phyloP scores from a whole-genome alignment of 2,113 vertebrate genomes.

The Coreoperca whiteheadi region DNA sequence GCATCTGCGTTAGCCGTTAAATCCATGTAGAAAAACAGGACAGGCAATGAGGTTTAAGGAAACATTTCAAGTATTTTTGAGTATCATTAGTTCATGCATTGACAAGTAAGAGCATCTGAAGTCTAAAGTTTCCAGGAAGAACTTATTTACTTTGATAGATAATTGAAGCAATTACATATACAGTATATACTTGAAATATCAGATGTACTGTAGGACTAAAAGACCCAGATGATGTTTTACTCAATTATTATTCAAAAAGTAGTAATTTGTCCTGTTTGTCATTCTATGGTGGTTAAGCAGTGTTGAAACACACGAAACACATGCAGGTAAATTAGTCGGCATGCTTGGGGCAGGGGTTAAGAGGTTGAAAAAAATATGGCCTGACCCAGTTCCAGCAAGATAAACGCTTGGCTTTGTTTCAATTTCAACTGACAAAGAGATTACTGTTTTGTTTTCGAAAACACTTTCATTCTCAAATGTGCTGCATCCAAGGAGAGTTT shows the following conservation, averaged over 20 bases:
- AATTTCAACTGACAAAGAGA: conserved; percentile 6
- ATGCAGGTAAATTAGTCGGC: neutral
- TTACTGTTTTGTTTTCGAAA: neutral
- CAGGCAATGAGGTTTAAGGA: neutral
- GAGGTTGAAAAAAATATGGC: neutral
- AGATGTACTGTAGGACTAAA: neutral
- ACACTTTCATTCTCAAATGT: conserved; percentile 22
- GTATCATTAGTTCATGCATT: neutral
- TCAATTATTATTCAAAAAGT: neutral
- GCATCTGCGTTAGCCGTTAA: conserved; percentile 33
- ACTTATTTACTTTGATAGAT: neutral
- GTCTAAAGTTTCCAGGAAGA: neutral
- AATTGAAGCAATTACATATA: neutral
- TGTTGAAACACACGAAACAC: neutral
- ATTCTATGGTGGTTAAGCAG: neutral
- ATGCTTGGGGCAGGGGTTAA: neutral
- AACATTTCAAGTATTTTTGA: neutral
- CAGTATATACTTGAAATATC: no score
- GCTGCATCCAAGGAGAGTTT: neutral
- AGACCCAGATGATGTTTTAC: neutral
- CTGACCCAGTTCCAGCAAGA: neutral
- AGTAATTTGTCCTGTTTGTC: neutral
- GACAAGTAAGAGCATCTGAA: conserved; percentile 4
- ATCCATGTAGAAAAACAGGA: conserved; percentile 8
- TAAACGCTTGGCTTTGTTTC: neutral